Evolutionary conservation across 1,140 invertebrate genomes (phyloP), one percentile per base, ranked within the genome.

Genomic region (Cherax quadricarinatus): DNA sequence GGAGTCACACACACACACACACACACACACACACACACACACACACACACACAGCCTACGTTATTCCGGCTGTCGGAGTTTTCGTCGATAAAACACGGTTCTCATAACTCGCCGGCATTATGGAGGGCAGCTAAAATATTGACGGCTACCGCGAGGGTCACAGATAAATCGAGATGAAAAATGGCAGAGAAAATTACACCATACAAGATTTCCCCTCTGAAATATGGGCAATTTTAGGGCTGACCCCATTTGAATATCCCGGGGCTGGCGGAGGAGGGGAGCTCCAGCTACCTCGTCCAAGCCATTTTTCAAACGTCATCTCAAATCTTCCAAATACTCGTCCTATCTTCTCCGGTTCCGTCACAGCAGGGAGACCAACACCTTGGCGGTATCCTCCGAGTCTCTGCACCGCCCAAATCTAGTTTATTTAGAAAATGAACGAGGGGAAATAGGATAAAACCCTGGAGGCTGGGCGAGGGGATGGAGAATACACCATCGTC

Each of bases 191-290:
- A 89, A 89, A 89, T 89, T 89, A 89, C 88, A 83, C 88, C 88
- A 89, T 89, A 89, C 80, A 89, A 89, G 88, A 89, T 89, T 89
- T 89, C 88, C 88, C 88, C 82, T 89, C 81, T 89, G 88, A 89
- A 89, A 89, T 89, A 89, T 89, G 81, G 88, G 62, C 80, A 89
- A 89, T 89, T 89, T 89, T 89, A 84, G 88, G 88, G 88, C 88
- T 89, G 88, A 89, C 88, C 88, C 88, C 88, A 89, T 89, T 89
- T 89, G 88, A 89, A 89, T 89, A 89, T 81, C 88, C 88, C 70
- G n/a, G 70, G 88, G 66, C 48, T 10, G 78, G 86, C 21, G 18
- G 9, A 30, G 48, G 49, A 41, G 75, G 57, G 18, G n/a, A 57
- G 75, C 7, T 14, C 53, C 51, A 16, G 57, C 51, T 51, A 9